Base-by-base conservation (phyloP, 2,797 vertebrate species). In the Cynodonichthys magdalenae region DNA sequence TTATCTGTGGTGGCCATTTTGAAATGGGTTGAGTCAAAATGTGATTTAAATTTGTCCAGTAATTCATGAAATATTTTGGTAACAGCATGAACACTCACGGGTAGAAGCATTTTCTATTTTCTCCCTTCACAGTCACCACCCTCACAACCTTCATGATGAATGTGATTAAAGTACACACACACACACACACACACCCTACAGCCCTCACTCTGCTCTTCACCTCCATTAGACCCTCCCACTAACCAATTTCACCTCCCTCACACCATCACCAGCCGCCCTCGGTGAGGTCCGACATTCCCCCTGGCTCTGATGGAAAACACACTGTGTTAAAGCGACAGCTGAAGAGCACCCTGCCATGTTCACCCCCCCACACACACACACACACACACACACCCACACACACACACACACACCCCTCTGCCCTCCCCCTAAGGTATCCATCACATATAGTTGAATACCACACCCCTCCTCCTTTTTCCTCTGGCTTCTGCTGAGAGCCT, bases 311-410 rank as follows among this genome's bases (percentile, higher is more conserved):
- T 70, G 79, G 85, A 83, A 86, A 84, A 86, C 84, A 86, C 69
- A 66, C 64, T 89, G 80, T 82, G 68, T 65, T 85, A 80, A 92
- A 84, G 90, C 90, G 90, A 90, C 90, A 92, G 87, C 82, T 89
- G 80, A 89, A 87, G 71, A 81, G 77, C 70, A 44, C 73, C 76
- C 75, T 62, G 71, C 80, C 75, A 63, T 68, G 71, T 70, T 75
- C 66, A 27, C 19, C 6, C 56, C 59, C 69, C 66, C 59, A 24
- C 24, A n/a, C n/a, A n/a, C n/a, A n/a, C 24, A 2, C 3, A 24
- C 24, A 24, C 24, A 24, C 24, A 24, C 2, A 24, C 24, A 24
- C 24, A 24, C 24, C 2, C 24, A 24, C 24, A 24, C 24, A 24
- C 24, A 24, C 2, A 24, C 24, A 24, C 24, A 24, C 24, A 28